Percentiles rank a stretch among this genome's conserved stretches.
Conservation (phyloP, 23 tunicate genomes). For the Styela plicata region DNA sequence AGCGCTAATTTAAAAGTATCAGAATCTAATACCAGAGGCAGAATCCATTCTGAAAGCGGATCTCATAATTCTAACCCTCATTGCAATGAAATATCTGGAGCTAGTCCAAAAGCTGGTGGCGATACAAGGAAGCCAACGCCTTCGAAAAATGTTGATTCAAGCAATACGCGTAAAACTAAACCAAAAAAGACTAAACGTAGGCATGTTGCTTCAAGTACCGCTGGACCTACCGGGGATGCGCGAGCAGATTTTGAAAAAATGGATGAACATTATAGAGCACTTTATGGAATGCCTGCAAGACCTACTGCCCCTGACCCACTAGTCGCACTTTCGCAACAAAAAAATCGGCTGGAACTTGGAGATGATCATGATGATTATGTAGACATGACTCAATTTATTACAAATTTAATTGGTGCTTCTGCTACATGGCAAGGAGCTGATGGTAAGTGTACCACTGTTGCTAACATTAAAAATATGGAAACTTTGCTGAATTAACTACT, state of each 20-base stretch:
- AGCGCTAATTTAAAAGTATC: background rate
- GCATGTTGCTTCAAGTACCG: background rate
- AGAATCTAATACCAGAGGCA: background rate
- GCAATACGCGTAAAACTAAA: background rate
- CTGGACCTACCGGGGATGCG: background rate
- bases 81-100: background rate
- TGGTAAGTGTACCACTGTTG: too few species aligned
- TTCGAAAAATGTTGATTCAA: background rate
- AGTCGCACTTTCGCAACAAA: background rate
- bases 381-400: background rate
- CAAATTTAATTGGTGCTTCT: background rate
- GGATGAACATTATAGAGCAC: background rate
- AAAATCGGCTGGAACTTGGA: background rate
- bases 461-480: too few species aligned
- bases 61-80: constrained; percentile 30
- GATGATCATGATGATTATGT: background rate
- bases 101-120: constrained; percentile 3
- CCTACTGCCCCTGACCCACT: background rate
- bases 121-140: background rate
- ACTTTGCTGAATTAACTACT: too few species aligned
- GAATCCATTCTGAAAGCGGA: background rate
- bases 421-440: constrained; percentile 12
- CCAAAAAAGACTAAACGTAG: constrained; percentile 1
- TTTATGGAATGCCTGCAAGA: background rate
- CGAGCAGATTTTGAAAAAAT: background rate